A percentile compares a stretch with the other conserved stretches of the same genome.
These are phyloP conservation scores for Pseudorhombus dupliciocellatus DNA, from an alignment of 2,113 vertebrate genomes.

Conservation along the genomic window DNA sequence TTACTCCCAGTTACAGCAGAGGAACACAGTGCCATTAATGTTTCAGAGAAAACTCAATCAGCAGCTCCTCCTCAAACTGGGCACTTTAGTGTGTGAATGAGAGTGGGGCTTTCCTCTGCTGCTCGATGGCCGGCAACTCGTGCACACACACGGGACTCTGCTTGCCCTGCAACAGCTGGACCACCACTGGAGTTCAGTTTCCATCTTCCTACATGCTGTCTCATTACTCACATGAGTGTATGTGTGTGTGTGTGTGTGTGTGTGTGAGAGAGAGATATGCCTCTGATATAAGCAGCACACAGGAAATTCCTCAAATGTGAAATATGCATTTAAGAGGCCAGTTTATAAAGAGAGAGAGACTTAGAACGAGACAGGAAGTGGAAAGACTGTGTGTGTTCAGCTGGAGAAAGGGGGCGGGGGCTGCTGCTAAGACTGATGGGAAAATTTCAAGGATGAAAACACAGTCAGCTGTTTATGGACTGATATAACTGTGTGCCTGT, in stretches of 20 bases:
- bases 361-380: conserved; percentile 42
- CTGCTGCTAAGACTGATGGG: conserved; percentile 6
- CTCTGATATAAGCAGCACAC: conserved; percentile 54
- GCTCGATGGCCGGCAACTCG: conserved; percentile 2
- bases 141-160: neutral
- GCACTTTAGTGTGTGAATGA: conserved; percentile 6
- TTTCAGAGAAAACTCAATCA: neutral
- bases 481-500: conserved; percentile 43
- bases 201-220: conserved; percentile 9
- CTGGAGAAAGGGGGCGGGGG: neutral
- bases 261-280: conserved; percentile 8
- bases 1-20: neutral
- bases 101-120: conserved; percentile 31
- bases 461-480: conserved; percentile 46
- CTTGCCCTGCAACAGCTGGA: conserved; percentile 11
- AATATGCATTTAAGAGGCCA: conserved; percentile 55
- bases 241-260: conserved; percentile 4
- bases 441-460: conserved; percentile 29
- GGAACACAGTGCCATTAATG: neutral
- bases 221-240: conserved; percentile 12
- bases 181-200: conserved; percentile 20
- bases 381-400: conserved; percentile 9
- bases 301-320: conserved; percentile 69
- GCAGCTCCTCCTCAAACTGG: neutral
- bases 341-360: conserved; percentile 34